Evolutionary conservation across 2,888 invertebrate genomes (phyloP), one percentile per base, ranked within the genome.

Genomic region (Drosophila kanekoi): DNA sequence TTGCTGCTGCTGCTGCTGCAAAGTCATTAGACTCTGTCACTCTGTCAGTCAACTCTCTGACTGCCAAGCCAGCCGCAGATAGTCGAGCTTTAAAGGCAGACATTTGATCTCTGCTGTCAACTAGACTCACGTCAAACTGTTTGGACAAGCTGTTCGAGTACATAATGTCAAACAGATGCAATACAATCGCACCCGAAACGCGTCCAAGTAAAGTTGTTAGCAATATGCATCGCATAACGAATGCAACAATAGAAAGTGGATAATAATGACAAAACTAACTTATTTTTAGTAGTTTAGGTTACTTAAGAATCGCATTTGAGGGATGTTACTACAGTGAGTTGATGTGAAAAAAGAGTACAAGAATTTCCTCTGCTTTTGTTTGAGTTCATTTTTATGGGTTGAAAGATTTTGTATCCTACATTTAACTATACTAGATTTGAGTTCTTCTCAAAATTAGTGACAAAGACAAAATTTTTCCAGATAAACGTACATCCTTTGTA

Each of bases 81-180:
- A 61, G 65, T 37, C 54, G 40, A 57, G 41, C 73, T 56, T 54
- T 52, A 54, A 48, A 61, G 58, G 20, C 78, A 69, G 78, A 77
- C 85, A 87, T 81, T 70, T 81, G 87, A 87, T 82, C 88, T 60
- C 58, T 38, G 48, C 86, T 81, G 81, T 87, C 81, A 68, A 63
- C 65, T 63, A 64, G 82, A 79, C 49, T 69, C 83, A 79, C 82
- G 82, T 82, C 86, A 81, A 77, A 57, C 53, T 68, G 69, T 78
- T 75, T 78, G 63, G 74, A 62, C 75, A 75, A 74, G 62, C 69
- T 74, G 74, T 48, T 78, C 62, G 74, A 78, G 62, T 78, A 48
- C 68, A 77, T 78, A 73, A 68, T 73, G 69, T 78, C 79, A 75
- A 73, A 68, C 78, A 59, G 74, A 73, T 67, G 68, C 74, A 51